A percentile compares a stretch with the other conserved stretches of the same genome.
phyloP scores from a whole-genome alignment of 2,113 vertebrate species.

The Mus pahari region DNA sequence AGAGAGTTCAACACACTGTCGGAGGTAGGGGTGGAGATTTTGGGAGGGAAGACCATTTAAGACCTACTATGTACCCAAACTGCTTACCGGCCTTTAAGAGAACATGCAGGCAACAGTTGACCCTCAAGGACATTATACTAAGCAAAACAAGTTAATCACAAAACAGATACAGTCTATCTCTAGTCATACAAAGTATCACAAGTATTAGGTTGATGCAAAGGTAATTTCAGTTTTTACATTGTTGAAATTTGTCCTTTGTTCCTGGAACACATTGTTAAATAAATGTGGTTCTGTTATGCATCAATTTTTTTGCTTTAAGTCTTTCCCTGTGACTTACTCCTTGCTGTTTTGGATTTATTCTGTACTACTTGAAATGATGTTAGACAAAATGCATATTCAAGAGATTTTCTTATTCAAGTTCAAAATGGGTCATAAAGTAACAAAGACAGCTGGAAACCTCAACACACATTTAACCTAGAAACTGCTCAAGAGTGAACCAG shows the following conservation, averaged over 20 bases:
- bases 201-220: neutral
- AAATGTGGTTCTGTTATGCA: neutral
- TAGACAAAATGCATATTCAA: neutral
- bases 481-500: neutral
- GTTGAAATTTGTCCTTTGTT: neutral
- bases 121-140: neutral
- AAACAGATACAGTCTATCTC: neutral
- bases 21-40: too few relatives aligned
- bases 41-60: too few relatives aligned
- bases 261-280: neutral
- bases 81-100: too few relatives aligned
- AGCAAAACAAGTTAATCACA: neutral
- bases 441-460: neutral
- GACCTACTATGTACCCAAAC: too few relatives aligned
- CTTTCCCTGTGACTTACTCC: neutral
- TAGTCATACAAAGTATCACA: neutral
- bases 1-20: neutral
- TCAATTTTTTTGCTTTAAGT: neutral
- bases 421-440: neutral
- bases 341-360: neutral
- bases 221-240: neutral
- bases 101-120: neutral
- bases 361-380: neutral
- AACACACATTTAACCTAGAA: neutral
- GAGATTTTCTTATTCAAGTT: neutral